phyloP scores from a whole-genome alignment of 2,888 invertebrate species.

The Scaptodrosophila latifasciaeformis region DNA sequence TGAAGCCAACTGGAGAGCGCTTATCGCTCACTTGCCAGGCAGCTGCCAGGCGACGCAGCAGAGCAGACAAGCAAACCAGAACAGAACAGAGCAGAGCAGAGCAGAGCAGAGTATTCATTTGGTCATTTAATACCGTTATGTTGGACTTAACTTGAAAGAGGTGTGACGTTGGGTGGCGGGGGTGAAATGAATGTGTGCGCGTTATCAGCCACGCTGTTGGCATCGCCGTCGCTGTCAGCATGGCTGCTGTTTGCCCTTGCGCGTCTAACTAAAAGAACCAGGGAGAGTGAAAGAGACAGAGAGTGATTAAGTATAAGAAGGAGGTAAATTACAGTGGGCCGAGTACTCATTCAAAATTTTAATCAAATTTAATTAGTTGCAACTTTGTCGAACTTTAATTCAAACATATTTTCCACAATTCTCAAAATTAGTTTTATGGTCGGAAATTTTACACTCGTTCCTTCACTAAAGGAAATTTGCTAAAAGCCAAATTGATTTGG shows the following conservation, averaged over 20 bases:
- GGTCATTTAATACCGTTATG: no score
- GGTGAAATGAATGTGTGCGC: not conserved
- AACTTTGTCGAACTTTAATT: not conserved
- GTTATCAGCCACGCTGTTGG: slow-evolving; percentile 2
- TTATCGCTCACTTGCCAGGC: slow-evolving; percentile 37
- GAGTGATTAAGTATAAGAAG: no score
- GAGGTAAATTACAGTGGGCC: not conserved
- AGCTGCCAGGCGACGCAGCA: slow-evolving; percentile 40
- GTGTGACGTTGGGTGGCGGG: not conserved
- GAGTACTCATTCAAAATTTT: not conserved
- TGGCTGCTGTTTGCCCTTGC: not conserved
- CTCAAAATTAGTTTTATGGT: not conserved
- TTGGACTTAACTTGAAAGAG: slow-evolving; percentile 27
- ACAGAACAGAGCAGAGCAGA: no score
- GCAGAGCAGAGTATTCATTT: no score
- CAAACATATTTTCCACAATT: not conserved
- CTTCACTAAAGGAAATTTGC: not conserved
- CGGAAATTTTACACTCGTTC: not conserved
- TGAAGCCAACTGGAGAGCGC: slow-evolving; percentile 19
- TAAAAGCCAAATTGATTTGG: not conserved
- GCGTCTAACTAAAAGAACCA: no score
- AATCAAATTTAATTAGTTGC: not conserved
- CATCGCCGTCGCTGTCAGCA: not conserved
- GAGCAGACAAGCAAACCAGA: no score
- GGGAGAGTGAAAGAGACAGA: not conserved